phyloP scores from a whole-genome alignment of 2,113 vertebrate species.

The Micronycteris hirsuta region DNA sequence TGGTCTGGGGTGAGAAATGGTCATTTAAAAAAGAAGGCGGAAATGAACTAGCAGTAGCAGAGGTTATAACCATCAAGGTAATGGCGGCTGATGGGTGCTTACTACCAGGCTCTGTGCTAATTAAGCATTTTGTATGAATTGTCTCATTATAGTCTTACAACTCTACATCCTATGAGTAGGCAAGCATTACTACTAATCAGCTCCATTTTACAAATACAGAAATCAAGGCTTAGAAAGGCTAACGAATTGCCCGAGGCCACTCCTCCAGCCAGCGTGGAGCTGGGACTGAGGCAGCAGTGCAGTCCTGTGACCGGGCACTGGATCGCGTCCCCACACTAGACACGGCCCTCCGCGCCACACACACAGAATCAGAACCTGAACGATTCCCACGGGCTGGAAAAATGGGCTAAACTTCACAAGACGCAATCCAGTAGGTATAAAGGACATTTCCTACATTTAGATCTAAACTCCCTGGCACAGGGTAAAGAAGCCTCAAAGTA shows the following conservation, averaged over 20 bases:
- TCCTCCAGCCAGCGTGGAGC: neutral
- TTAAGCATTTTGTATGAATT: neutral
- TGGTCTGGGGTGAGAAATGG: neutral
- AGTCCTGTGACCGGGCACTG: neutral
- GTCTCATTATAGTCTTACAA: neutral
- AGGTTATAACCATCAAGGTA: neutral
- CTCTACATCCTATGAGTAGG: neutral
- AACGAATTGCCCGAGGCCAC: too few species aligned
- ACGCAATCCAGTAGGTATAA: neutral
- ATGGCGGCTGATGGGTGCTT: neutral
- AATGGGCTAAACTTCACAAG: neutral
- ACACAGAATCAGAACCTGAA: neutral
- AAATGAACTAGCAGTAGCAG: neutral
- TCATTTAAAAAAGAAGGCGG: neutral
- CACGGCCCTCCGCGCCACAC: neutral
- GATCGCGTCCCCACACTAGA: neutral
- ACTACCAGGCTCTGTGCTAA: neutral
- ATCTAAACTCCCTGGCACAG: neutral
- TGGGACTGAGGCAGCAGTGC: neutral
- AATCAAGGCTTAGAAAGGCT: neutral
- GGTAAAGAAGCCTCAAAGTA: neutral
- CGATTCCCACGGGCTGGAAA: neutral
- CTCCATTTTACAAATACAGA: neutral
- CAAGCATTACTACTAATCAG: neutral
- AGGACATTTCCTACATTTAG: neutral